Evolutionary conservation across 2,113 vertebrate species (phyloP).

Genomic region (Rafetus swinhoei): DNA sequence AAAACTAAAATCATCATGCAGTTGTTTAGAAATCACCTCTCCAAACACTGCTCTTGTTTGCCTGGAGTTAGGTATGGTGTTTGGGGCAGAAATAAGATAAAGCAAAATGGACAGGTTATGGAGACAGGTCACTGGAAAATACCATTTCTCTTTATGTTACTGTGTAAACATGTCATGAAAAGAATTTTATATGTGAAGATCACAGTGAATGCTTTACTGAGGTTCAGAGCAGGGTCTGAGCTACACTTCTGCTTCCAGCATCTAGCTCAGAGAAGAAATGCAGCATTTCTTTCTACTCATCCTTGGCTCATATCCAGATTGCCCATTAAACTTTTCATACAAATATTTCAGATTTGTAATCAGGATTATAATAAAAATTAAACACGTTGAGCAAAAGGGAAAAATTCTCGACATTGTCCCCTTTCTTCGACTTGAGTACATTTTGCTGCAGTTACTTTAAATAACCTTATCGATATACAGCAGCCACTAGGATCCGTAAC

Average conservation of each 20-base stretch:
- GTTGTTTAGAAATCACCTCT: neutral
- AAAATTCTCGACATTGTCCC: neutral
- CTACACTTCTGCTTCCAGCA: neutral
- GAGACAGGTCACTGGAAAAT: neutral
- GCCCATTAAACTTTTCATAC: neutral
- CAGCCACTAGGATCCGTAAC: slow-evolving; percentile 44
- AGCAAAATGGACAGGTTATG: neutral
- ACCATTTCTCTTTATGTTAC: neutral
- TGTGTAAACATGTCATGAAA: neutral
- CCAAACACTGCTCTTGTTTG: neutral
- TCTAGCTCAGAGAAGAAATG: neutral
- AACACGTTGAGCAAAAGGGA: neutral
- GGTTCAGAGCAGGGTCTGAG: neutral
- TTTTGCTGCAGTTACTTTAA: slow-evolving; percentile 27
- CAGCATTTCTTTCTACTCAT: slow-evolving; percentile 3
- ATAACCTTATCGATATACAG: slow-evolving; percentile 18
- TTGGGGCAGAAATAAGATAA: slow-evolving; percentile 10
- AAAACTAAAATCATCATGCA: neutral
- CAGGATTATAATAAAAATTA: slow-evolving; percentile 1
- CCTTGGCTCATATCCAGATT: neutral
- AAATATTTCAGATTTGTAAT: neutral
- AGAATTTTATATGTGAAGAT: slow-evolving; percentile 9
- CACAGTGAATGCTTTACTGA: neutral
- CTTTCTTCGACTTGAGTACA: neutral
- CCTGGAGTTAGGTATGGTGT: neutral